These are phyloP conservation scores for Candoia aspera DNA, from an alignment of 2,113 vertebrate genomes.

Conservation along the genomic window DNA sequence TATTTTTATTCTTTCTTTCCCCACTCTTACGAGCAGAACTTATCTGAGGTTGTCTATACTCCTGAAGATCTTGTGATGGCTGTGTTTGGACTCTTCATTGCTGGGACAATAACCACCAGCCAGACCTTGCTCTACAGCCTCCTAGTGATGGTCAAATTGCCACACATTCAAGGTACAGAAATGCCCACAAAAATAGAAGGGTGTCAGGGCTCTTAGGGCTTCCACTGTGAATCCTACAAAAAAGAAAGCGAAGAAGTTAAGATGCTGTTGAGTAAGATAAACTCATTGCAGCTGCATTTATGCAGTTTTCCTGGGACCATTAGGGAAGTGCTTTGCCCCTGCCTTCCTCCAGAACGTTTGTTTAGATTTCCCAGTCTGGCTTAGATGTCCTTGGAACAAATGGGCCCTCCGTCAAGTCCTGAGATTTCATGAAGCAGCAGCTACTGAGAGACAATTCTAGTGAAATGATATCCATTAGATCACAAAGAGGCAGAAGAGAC, in stretches of 20 bases:
- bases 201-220: neutral
- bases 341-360: neutral
- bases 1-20: neutral
- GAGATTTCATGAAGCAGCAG: neutral
- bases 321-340: neutral
- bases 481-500: neutral
- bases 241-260: neutral
- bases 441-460: neutral
- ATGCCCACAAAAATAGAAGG: neutral
- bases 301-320: neutral
- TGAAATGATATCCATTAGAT: neutral
- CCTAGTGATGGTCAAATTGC: slow-evolving; percentile 74
- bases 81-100: slow-evolving; percentile 65
- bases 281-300: neutral
- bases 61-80: slow-evolving; percentile 57
- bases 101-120: slow-evolving; percentile 71
- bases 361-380: neutral
- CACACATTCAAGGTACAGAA: slow-evolving; percentile 73
- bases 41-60: slow-evolving; percentile 37
- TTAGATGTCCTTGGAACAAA: neutral
- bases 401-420: neutral
- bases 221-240: neutral
- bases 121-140: slow-evolving; percentile 68
- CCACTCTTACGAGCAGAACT: slow-evolving; percentile 42
- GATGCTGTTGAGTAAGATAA: neutral